Conservation (phyloP, 1,140 invertebrate genomes). For the Probaryconus sp. region DNA sequence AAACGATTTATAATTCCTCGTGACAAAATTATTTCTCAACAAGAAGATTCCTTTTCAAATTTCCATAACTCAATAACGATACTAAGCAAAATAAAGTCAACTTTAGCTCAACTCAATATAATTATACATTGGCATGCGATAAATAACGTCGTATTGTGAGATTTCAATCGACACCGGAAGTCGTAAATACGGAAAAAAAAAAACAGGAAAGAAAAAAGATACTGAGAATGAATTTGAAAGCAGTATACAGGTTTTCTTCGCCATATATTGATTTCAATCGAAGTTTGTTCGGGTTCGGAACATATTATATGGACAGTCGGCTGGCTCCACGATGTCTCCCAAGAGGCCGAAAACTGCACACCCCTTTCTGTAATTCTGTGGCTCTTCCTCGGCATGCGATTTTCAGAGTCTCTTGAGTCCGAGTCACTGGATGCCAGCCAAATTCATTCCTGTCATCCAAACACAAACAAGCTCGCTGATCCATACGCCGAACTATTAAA, state of each 20-base stretch:
- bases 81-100: too few species aligned
- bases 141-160: conserved; percentile 22
- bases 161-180: conserved; percentile 34
- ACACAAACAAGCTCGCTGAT: conserved; percentile 2
- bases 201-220: too few species aligned
- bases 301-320: conserved; percentile 24
- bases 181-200: conserved; percentile 16
- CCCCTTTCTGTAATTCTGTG: conserved; percentile 20
- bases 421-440: conserved; percentile 37
- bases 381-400: conserved; percentile 18
- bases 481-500: conserved; percentile 28
- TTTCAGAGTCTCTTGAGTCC: conserved; percentile 27
- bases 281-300: conserved; percentile 10
- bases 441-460: conserved; percentile 10
- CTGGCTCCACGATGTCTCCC: conserved; percentile 39
- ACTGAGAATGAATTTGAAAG: background rate
- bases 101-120: too few species aligned
- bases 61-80: too few species aligned
- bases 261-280: conserved; percentile 25
- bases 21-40: too few species aligned
- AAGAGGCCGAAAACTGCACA: conserved; percentile 12
- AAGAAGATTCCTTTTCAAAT: too few species aligned
- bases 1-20: too few species aligned
- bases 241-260: conserved; percentile 1
- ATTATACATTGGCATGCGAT: too few species aligned